Percentiles rank a stretch among this genome's conserved stretches.
Evolutionary conservation across 2,797 vertebrate species (phyloP).

Genomic region (Microctenopoma steveboyesi): DNA sequence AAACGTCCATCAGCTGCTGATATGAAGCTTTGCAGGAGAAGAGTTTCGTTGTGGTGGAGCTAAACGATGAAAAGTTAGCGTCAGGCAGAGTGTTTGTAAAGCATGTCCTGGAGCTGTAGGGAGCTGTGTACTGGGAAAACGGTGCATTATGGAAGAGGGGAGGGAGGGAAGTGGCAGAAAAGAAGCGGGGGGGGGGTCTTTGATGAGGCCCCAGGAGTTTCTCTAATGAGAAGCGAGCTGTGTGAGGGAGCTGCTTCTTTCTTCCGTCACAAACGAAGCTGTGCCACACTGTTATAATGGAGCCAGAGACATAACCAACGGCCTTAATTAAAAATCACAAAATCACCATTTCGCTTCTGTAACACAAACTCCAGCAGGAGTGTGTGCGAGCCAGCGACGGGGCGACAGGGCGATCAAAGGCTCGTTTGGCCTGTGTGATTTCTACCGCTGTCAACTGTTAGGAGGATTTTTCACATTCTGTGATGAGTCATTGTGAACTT

Average conservation of each 20-base stretch:
- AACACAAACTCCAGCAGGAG: conserved; percentile 60
- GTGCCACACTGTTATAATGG: conserved; percentile 70
- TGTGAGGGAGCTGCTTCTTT: conserved; percentile 64
- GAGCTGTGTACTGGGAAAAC: conserved; percentile 76
- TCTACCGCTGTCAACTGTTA: conserved; percentile 28
- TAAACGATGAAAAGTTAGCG: conserved; percentile 69
- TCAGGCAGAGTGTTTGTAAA: conserved; percentile 71
- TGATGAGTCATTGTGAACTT: conserved; percentile 48
- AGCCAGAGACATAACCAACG: conserved; percentile 77
- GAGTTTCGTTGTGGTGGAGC: conserved; percentile 39
- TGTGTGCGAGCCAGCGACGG: conserved; percentile 43
- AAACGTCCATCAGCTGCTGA: conserved; percentile 53
- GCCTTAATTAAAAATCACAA: conserved; percentile 80
- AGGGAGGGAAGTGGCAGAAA: conserved; percentile 68
- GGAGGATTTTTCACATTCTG: conserved; percentile 25
- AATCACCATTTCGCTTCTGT: conserved; percentile 70
- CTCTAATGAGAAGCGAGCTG: conserved; percentile 78
- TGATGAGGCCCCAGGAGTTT: conserved; percentile 81
- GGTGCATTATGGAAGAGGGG: conserved; percentile 70
- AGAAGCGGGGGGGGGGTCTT: conserved; percentile 68
- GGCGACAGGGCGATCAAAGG: conserved; percentile 55
- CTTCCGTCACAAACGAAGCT: conserved; percentile 64
- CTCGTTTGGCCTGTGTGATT: conserved; percentile 55
- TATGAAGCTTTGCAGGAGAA: conserved; percentile 34
- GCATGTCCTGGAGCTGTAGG: conserved; percentile 76